phyloP scores from a whole-genome alignment of 2,797 vertebrate genomes.

The Tympanoctomys barrerae region DNA sequence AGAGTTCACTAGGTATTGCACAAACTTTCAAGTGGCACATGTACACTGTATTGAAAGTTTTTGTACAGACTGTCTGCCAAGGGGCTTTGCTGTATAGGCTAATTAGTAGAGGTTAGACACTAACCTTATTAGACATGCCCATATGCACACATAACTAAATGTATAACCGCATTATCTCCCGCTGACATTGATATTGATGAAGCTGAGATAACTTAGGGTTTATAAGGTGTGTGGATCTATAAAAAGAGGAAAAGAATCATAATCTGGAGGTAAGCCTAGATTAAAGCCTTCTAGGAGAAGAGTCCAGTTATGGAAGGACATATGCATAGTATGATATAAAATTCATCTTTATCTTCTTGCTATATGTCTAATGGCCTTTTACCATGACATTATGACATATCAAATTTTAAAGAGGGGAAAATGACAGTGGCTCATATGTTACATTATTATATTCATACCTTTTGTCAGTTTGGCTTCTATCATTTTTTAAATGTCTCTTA shows the following conservation, averaged over 20 bases:
- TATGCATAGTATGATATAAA: conserved; percentile 6
- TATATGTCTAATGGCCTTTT: neutral
- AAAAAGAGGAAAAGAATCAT: conserved; percentile 19
- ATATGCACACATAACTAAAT: neutral
- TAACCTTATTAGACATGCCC: neutral
- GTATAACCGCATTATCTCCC: neutral
- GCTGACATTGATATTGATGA: neutral
- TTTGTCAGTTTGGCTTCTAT: neutral
- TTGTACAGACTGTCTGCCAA: conserved; percentile 30
- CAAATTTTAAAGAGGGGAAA: conserved; percentile 50
- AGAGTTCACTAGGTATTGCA: conserved; percentile 24
- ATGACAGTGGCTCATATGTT: neutral
- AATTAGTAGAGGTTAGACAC: neutral
- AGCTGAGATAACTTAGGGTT: neutral
- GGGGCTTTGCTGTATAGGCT: conserved; percentile 40
- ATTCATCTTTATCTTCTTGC: neutral
- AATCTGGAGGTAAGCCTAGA: conserved; percentile 30
- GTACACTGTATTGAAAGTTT: conserved; percentile 55
- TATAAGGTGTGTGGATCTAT: conserved; percentile 24
- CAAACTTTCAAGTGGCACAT: conserved; percentile 33
- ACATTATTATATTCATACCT: neutral
- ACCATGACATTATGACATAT: conserved; percentile 12
- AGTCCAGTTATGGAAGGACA: neutral
- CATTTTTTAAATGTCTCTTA: conserved; percentile 32
- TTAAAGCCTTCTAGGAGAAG: neutral